A percentile compares a stretch with the other conserved stretches of the same genome.
phyloP scores from a whole-genome alignment of 2,797 vertebrate species.

The Gymnoscopelus braueri region DNA sequence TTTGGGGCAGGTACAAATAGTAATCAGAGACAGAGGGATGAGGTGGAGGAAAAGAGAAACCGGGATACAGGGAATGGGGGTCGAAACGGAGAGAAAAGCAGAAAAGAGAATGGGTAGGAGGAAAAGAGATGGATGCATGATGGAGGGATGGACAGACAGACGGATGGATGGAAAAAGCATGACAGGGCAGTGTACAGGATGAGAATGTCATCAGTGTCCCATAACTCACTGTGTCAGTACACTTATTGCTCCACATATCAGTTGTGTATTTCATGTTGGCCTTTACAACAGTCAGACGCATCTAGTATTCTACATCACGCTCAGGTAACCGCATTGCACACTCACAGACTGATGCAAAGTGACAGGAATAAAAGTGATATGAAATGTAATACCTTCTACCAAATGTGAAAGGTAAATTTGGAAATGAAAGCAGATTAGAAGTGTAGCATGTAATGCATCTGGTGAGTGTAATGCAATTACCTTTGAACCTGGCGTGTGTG shows the following conservation, averaged over 20 bases:
- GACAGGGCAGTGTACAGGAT: neutral
- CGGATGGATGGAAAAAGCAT: constrained; percentile 1
- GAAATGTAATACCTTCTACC: too few relatives aligned
- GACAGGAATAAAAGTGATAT: neutral
- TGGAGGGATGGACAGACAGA: constrained; percentile 11
- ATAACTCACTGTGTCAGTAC: neutral
- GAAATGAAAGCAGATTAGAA: neutral
- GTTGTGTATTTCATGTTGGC: constrained; percentile 7
- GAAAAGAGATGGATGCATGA: neutral
- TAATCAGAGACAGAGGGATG: constrained; percentile 39
- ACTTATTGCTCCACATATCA: constrained; percentile 1
- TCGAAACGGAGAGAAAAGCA: too few relatives aligned
- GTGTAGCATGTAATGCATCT: too few relatives aligned
- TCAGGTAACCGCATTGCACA: neutral
- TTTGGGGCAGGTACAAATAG: constrained; percentile 40
- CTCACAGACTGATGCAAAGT: constrained; percentile 1
- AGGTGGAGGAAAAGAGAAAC: neutral
- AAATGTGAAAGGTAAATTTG: neutral
- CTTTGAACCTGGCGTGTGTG: neutral
- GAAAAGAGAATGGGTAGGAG: too few relatives aligned
- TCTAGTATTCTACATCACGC: neutral
- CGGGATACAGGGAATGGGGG: neutral
- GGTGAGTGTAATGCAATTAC: too few relatives aligned
- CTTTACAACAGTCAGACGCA: neutral
- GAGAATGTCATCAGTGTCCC: constrained; percentile 21